Evolutionary conservation across 2,113 vertebrate species (phyloP), one percentile per base, ranked within the genome.

Genomic region (Anolis sagrei): DNA sequence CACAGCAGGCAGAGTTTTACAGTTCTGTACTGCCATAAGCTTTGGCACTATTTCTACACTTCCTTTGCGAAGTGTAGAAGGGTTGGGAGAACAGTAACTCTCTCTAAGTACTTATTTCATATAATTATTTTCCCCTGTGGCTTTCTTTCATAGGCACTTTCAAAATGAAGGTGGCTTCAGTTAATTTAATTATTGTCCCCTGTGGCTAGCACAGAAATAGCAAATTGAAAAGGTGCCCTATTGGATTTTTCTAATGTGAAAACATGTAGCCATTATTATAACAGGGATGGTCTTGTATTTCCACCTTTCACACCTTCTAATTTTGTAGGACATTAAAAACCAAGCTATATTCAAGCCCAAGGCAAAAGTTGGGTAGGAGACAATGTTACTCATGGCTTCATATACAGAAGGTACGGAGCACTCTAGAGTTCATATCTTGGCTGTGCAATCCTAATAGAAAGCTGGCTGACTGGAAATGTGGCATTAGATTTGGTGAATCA

Each of bases 121-220:
- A 11, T 77, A 85, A 89, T 91, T 91, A 80, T 3, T 90, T 87
- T 8, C 10, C 14, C 19, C 4, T 66, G 34, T 68, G 39, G 4
- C 72, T 86, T 66, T 82, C 62, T 86, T 54, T 86, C 77, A 80
- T 10, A 64, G 51, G 69, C 69, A 86, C 0, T 64, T 87, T 88
- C 51, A 77, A 91, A 94, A 86, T 21, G 2, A 83, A 1, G 3
- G 1, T 81, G 76, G 80, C 79, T 88, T 89, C 48, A 82, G 82
- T 85, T 32, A n/a, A 84, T 83, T 86, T 86, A 25, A 81, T 81
- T 76, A 23, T 0, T 86, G 91, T 84, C 2, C 73, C 7, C 34
- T 87, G 1, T 75, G 10, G 2, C 81, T 2, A 58, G 49, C 4
- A 16, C 72, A 13, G 11, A 76, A 23, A 1, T 34, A 76, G 0